Evolutionary conservation across 2,888 invertebrate species (phyloP), one percentile per base, ranked within the genome.

Genomic region (Hecatera dysodea): DNA sequence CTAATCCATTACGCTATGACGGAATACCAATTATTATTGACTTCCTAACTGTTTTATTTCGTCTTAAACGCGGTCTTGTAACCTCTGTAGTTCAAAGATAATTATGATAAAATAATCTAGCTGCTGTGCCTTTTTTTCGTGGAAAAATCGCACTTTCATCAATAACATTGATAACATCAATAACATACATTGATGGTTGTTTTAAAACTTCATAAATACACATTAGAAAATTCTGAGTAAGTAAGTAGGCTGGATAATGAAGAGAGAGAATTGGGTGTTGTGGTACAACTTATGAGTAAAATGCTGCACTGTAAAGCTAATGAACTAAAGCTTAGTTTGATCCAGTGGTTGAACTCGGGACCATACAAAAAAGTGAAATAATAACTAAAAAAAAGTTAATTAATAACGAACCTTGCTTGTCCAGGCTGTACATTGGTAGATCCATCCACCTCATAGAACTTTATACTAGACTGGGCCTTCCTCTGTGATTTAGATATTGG

Each of bases 381-480:
- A 50, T 50, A 1, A 24, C 24, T 24, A 50, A 4, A 36, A 46
- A 15, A 5, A 50, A 24, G 24, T 50, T 48, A 11, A 9, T 39
- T 39, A 8, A 44, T 44, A 19, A 53, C 92, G 88, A 50, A 96
- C 96, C 96, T 92, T 11, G 98, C 97, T 87, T 98, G 98, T 71
- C 97, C 98, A 68, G 98, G 86, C 95, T 97, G 97, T 55, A 97
- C 96, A 64, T 97, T 96, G 5, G 97, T 95, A 0, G 98, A 97
- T 8, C 97, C 98, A 90, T 99, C 99, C 11, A 99, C 99, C 92
- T 99, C 99, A 93, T 99, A 99, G 91, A 99, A 99, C 93, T 99
- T 99, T 90, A 99, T 99, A 92, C 98, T 98, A 1, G 97, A 97
- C 57, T 97, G 97, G 0, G 97, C 97, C 83, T 97, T 97, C 90